Evolutionary conservation across 35 echinoderm and acorn worm genomes (phyloP).

Genomic region (Lytechinus variegatus): DNA sequence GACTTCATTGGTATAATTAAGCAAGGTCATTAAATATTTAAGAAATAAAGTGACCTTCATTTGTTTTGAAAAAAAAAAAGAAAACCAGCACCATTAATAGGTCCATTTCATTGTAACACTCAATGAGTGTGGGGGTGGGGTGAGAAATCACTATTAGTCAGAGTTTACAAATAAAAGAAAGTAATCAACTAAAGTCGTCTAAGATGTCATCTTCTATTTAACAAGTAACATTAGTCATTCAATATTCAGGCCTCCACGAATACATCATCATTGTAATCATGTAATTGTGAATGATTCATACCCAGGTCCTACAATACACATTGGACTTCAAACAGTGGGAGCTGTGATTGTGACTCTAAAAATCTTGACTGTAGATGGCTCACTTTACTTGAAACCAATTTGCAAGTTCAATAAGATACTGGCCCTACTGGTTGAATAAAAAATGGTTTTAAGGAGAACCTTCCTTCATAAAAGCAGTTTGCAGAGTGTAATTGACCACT

Average conservation of each 20-base stretch:
- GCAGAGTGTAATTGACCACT: too few species aligned
- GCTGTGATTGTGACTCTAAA: neutral
- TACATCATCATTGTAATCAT: neutral
- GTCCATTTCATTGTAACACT: too few species aligned
- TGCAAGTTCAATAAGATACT: neutral
- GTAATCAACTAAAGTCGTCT: neutral
- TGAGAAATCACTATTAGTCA: neutral
- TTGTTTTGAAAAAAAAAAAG: too few species aligned
- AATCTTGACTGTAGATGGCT: neutral
- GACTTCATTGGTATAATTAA: too few species aligned
- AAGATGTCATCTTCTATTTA: neutral
- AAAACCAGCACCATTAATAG: too few species aligned
- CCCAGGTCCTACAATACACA: neutral
- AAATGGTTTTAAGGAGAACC: too few species aligned
- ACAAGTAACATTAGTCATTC: neutral
- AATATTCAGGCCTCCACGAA: neutral
- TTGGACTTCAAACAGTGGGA: neutral
- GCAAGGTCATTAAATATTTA: too few species aligned
- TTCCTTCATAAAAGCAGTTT: too few species aligned
- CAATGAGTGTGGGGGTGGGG: too few species aligned
- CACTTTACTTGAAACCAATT: neutral
- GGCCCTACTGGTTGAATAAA: neutral
- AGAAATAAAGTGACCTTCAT: too few species aligned
- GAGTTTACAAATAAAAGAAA: neutral
- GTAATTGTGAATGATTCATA: neutral